These are phyloP conservation scores for Toxonevra muliebris DNA, from an alignment of 2,888 invertebrate species.

Conservation along the genomic window DNA sequence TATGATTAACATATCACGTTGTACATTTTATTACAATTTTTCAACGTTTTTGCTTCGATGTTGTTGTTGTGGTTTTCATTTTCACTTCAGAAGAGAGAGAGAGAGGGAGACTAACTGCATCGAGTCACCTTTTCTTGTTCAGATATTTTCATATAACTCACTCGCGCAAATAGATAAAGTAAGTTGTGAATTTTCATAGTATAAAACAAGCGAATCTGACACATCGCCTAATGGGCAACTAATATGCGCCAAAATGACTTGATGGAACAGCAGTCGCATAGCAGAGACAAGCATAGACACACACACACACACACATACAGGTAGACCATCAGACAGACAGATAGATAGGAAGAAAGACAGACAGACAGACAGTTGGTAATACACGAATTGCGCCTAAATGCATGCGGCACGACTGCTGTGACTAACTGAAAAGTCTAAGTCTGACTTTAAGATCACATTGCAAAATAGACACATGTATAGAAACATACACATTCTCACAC, in stretches of 20 bases:
- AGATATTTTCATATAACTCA: slow-evolving; percentile 4
- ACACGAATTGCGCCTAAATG: slow-evolving; percentile 29
- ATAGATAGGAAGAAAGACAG: neutral
- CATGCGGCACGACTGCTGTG: slow-evolving; percentile 26
- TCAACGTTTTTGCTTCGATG: slow-evolving; percentile 12
- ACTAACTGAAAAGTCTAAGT: neutral
- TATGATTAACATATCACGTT: slow-evolving; percentile 64
- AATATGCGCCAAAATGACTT: slow-evolving; percentile 39
- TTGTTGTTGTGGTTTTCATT: too few species aligned
- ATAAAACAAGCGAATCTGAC: slow-evolving; percentile 35
- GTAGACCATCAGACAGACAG: neutral
- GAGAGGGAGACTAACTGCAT: too few species aligned
- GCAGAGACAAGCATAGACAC: neutral
- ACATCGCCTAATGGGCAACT: slow-evolving; percentile 45
- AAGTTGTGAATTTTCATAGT: neutral
- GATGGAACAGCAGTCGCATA: slow-evolving; percentile 37
- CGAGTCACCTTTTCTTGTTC: slow-evolving; percentile 5
- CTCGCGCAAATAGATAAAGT: too few species aligned
- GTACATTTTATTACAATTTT: slow-evolving; percentile 30
- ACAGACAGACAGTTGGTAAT: slow-evolving; percentile 36
- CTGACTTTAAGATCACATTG: neutral
- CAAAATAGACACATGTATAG: neutral
- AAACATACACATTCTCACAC: neutral
- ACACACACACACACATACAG: too few species aligned
- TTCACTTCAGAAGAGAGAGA: neutral